Evolutionary conservation across 2,888 invertebrate species (phyloP).

Genomic region (Drosophila phalerata): DNA sequence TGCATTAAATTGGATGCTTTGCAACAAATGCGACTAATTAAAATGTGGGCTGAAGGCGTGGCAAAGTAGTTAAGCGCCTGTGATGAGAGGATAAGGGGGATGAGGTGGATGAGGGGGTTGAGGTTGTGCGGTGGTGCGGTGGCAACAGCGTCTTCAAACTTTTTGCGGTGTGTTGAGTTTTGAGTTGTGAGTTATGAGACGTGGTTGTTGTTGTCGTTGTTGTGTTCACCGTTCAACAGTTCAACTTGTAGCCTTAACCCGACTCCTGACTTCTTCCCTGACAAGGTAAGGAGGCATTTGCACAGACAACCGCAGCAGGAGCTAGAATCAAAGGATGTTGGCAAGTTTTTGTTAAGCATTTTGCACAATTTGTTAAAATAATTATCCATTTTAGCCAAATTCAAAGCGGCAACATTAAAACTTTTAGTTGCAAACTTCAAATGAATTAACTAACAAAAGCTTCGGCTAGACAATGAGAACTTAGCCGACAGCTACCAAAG

Average conservation of each 20-base stretch:
- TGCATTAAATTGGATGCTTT: conserved; percentile 79
- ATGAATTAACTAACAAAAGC: conserved; percentile 70
- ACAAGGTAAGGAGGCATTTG: conserved; percentile 24
- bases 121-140: conserved; percentile 7
- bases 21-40: conserved; percentile 79
- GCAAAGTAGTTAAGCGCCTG: conserved; percentile 26
- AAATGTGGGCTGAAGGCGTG: conserved; percentile 66
- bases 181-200: conserved; percentile 59
- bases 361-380: conserved; percentile 77
- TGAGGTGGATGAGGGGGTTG: background rate
- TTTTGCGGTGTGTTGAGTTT: conserved; percentile 63
- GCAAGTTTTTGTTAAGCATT: conserved; percentile 60
- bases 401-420: conserved; percentile 75
- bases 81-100: background rate
- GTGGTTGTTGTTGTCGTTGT: conserved; percentile 22
- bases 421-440: conserved; percentile 73
- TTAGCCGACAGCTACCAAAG: conserved; percentile 23
- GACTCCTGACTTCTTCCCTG: conserved; percentile 23
- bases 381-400: conserved; percentile 75
- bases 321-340: conserved; percentile 13
- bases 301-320: conserved; percentile 43
- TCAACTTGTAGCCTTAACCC: conserved; percentile 21
- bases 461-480: conserved; percentile 42
- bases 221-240: conserved; percentile 43
- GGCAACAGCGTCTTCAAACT: conserved; percentile 52